Base-by-base conservation (phyloP, 2,888 invertebrate species). In the Hylaea fasciaria region DNA sequence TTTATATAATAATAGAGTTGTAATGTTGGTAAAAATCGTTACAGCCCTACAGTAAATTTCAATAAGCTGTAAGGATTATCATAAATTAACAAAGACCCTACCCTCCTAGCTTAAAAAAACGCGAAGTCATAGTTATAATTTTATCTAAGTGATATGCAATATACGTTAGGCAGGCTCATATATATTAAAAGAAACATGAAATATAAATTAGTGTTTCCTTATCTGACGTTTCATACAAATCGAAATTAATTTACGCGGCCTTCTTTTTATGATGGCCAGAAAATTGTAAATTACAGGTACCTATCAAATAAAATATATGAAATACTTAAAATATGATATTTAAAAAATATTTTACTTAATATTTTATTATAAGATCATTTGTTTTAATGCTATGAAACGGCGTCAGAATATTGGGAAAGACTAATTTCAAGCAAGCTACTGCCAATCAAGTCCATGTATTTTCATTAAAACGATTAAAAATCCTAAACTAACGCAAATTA, bases 71-170 rank as follows among this genome's bases (percentile, higher is more conserved):
- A 62, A 62, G 40, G 66, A 64, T 70, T 51, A 45, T 39, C 45
- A 76, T 69, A 50, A 52, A 70, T 76, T 76, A 79, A 54, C n/a
- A n/a, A n/a, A n/a, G n/a, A n/a, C n/a, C n/a, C n/a, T n/a, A n/a
- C n/a, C 66, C 49, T 56, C 69, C 78, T 83, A 81, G 81, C 79
- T 71, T 78, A 77, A 71, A 71, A 71, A 68, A 70, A 74, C 62
- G 76, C 77, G 71, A 68, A 76, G 74, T 76, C 64, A 65, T 76
- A 72, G 78, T 68, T 74, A 82, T 79, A 81, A 82, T 77, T 82
- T 74, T 73, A 71, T 80, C 86, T 88, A 89, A 86, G 81, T 91
- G 91, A 91, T 91, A 91, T 91, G 91, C 91, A 90, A 89, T 90
- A 89, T 82, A 87, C 78, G 83, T 83, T 87, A 89, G 89, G 89